Conservation (phyloP, 1,140 invertebrate genomes). For the Lutraria rhynchaena region DNA sequence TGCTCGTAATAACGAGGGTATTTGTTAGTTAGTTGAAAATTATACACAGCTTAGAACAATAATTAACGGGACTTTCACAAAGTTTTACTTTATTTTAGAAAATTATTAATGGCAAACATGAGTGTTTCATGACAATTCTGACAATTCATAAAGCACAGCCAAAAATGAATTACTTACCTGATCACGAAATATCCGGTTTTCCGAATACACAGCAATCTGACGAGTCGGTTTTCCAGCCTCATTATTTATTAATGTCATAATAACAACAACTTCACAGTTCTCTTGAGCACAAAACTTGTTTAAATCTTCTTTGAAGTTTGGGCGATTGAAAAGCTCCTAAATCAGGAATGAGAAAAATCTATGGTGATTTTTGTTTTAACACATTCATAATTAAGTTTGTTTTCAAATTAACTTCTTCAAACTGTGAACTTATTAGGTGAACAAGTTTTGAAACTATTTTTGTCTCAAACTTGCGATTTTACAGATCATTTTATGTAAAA, state of each 20-base stretch:
- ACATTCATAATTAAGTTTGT: no score
- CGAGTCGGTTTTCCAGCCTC: constrained; percentile 26
- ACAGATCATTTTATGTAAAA: no score
- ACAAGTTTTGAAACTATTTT: no score
- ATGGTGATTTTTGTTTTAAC: no score
- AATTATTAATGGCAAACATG: not conserved
- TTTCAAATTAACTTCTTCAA: no score
- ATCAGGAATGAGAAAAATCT: no score
- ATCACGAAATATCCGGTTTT: constrained; percentile 60
- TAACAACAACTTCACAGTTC: constrained; percentile 65
- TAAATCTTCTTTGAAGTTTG: constrained; percentile 59
- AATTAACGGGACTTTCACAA: not conserved
- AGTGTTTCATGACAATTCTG: not conserved
- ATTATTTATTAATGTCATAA: constrained; percentile 66
- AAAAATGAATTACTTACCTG: constrained; percentile 60
- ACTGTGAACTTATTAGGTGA: no score
- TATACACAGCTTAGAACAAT: no score
- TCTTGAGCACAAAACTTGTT: constrained; percentile 57
- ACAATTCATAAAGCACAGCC: not conserved
- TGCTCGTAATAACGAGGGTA: no score
- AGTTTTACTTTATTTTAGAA: not conserved
- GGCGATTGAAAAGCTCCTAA: constrained; percentile 65
- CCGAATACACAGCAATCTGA: constrained; percentile 66
- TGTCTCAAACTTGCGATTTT: no score
- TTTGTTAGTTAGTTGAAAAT: no score